Evolutionary conservation across 2,113 vertebrate genomes (phyloP).

Genomic region (Rhegmatorhina hoffmannsi): DNA sequence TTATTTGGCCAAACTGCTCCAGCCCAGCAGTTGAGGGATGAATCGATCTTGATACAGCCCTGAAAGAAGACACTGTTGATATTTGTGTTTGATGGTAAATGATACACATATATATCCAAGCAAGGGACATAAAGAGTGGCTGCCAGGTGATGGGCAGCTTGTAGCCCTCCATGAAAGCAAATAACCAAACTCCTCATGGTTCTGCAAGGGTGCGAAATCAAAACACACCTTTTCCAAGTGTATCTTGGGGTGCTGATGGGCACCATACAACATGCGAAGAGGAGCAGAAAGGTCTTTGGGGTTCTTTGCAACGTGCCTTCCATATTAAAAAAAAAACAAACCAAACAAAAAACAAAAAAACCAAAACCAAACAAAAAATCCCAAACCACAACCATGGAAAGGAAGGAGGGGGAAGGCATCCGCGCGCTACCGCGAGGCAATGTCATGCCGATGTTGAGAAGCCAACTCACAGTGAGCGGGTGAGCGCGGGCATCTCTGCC

Average conservation of each 20-base stretch:
- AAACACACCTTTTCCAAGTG: background rate
- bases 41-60: slow-evolving; percentile 23
- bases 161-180: background rate
- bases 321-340: background rate
- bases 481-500: slow-evolving; percentile 70
- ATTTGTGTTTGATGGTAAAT: slow-evolving; percentile 51
- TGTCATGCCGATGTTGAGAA: slow-evolving; percentile 63
- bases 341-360: too few relatives aligned
- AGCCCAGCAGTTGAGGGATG: background rate
- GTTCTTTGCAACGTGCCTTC: background rate
- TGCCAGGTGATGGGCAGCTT: background rate
- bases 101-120: background rate
- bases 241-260: background rate
- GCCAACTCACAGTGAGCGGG: slow-evolving; percentile 44
- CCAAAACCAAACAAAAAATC: too few relatives aligned
- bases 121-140: background rate
- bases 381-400: background rate
- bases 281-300: background rate
- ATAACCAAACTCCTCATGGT: background rate
- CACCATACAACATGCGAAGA: background rate
- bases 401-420: slow-evolving; percentile 15
- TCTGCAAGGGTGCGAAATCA: background rate
- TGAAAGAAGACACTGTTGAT: slow-evolving; percentile 17
- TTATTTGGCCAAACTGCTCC: background rate
- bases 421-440: slow-evolving; percentile 37